These are phyloP conservation scores for Temnopleurus reevesii DNA, from an alignment of 53 echinoderm and acorn worm genomes.

Conservation along the genomic window DNA sequence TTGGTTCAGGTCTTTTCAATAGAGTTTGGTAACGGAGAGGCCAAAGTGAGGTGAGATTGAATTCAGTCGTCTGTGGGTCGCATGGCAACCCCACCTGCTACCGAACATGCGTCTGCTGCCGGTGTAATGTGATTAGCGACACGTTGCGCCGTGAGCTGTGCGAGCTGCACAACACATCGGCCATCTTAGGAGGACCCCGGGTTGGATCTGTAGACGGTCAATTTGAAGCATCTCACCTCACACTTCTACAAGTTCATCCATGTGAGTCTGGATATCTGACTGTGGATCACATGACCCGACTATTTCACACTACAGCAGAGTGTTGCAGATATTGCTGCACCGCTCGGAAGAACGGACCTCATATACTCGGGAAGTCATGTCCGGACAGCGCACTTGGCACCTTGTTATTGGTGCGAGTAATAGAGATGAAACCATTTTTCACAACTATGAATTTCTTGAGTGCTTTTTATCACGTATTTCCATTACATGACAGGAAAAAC, in stretches of 20 bases:
- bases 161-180: constrained; percentile 14
- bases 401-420: background rate
- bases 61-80: constrained; percentile 34
- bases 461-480: constrained; percentile 2
- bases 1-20: constrained; percentile 14
- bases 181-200: background rate
- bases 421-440: background rate
- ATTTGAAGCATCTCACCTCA: constrained; percentile 23
- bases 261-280: background rate
- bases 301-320: background rate
- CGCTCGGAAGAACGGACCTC: background rate
- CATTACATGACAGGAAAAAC: background rate
- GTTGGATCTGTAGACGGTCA: background rate
- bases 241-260: constrained; percentile 10
- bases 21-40: constrained; percentile 26
- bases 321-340: background rate
- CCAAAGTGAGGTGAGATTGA: constrained; percentile 31
- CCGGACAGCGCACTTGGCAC: constrained; percentile 37
- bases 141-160: constrained; percentile 31
- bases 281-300: background rate
- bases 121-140: constrained; percentile 46
- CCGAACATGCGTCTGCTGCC: constrained; percentile 41
- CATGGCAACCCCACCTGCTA: constrained; percentile 45
- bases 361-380: constrained; percentile 2
- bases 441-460: background rate